phyloP scores from a whole-genome alignment of 2,113 vertebrate species.

The Alosa alosa region DNA sequence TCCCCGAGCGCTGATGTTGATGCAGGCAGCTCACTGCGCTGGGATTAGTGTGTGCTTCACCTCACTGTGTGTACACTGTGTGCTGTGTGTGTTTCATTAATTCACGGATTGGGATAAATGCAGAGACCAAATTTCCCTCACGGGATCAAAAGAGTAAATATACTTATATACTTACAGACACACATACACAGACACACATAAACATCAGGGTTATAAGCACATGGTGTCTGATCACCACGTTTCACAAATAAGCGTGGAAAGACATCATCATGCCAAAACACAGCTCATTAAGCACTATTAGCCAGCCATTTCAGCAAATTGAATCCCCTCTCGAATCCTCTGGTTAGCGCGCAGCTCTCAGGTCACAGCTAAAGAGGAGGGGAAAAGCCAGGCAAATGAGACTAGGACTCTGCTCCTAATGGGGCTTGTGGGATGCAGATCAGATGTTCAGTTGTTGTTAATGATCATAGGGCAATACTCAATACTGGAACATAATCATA shows the following conservation, averaged over 20 bases:
- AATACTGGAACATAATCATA: slow-evolving; percentile 64
- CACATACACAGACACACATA: slow-evolving; percentile 1
- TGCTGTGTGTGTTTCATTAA: too few relatives aligned
- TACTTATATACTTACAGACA: too few relatives aligned
- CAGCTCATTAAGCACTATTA: slow-evolving; percentile 77
- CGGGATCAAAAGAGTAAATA: too few relatives aligned
- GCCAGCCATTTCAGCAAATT: slow-evolving; percentile 71
- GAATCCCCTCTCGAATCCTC: slow-evolving; percentile 65
- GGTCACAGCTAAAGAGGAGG: slow-evolving; percentile 62
- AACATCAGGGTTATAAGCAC: slow-evolving; percentile 56
- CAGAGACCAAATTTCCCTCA: too few relatives aligned
- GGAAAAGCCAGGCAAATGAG: slow-evolving; percentile 54
- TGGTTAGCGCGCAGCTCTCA: slow-evolving; percentile 69
- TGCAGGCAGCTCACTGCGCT: too few relatives aligned
- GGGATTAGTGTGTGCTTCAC: too few relatives aligned
- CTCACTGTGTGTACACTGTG: too few relatives aligned
- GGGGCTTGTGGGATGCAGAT: slow-evolving; percentile 58
- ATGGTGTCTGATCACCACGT: slow-evolving; percentile 60
- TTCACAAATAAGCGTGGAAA: slow-evolving; percentile 59
- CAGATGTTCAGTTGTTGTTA: slow-evolving; percentile 58
- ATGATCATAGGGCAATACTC: slow-evolving; percentile 59
- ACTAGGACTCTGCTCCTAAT: slow-evolving; percentile 55
- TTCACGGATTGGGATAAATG: too few relatives aligned
- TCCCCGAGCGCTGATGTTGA: too few relatives aligned
- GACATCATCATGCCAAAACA: slow-evolving; percentile 65